A percentile compares a stretch with the other conserved stretches of the same genome.
Evolutionary conservation across 1,140 invertebrate species (phyloP).

Genomic region (Bombyx mandarina): DNA sequence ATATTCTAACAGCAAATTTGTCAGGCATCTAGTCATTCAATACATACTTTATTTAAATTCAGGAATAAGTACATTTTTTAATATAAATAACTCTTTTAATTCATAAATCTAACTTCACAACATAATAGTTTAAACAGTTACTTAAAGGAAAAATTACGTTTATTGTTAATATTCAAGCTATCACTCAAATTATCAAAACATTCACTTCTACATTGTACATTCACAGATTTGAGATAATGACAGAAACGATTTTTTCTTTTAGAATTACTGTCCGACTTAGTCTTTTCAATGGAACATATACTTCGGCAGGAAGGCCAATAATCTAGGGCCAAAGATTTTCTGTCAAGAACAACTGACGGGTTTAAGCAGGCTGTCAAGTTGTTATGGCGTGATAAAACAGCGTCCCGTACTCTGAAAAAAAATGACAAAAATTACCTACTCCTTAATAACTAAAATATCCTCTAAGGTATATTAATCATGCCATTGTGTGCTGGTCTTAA

Average conservation of each 20-base stretch:
- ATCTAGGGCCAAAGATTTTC: conserved; percentile 60
- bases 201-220: conserved; percentile 53
- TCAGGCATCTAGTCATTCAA: no score
- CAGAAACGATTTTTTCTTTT: conserved; percentile 75
- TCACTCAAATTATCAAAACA: conserved; percentile 50
- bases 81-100: conserved; percentile 2
- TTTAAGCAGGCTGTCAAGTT: conserved; percentile 42
- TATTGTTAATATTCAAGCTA: conserved; percentile 29
- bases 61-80: neutral
- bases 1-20: no score
- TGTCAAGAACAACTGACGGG: conserved; percentile 39
- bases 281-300: conserved; percentile 72
- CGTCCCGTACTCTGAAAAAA: conserved; percentile 44
- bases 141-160: no score
- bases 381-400: conserved; percentile 33
- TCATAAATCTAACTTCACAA: neutral
- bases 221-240: conserved; percentile 72
- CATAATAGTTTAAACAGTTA: no score
- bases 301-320: conserved; percentile 72
- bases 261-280: conserved; percentile 56
- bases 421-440: conserved; percentile 11
- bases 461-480: no score
- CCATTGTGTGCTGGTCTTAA: no score
- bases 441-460: neutral
- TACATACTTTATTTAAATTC: neutral